A percentile compares a stretch with the other conserved stretches of the same genome.
Conservation (phyloP, 2,113 vertebrate species). For the Anolis carolinensis region DNA sequence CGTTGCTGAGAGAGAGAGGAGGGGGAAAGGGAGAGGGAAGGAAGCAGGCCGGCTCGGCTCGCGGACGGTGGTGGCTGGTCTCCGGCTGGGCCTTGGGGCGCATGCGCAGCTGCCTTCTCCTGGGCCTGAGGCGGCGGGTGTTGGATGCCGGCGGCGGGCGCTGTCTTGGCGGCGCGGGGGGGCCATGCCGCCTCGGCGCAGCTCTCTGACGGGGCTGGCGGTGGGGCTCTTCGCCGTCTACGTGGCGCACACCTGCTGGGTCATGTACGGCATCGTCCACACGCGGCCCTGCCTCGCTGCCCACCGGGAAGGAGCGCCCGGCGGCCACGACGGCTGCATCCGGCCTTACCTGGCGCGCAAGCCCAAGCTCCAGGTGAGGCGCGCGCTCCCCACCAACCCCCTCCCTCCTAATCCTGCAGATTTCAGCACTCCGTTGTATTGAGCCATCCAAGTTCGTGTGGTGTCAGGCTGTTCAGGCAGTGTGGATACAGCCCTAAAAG, state of each 20-base stretch:
- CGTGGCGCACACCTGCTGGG: constrained; percentile 96
- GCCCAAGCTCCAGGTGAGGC: constrained; percentile 89
- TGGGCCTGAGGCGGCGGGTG: constrained; percentile 9
- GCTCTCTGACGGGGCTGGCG: constrained; percentile 90
- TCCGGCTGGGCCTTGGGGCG: neutral
- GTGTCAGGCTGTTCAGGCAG: too few relatives aligned
- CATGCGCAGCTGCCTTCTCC: neutral
- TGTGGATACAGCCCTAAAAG: too few relatives aligned
- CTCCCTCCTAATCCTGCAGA: neutral
- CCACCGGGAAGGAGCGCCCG: neutral
- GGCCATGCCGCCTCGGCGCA: constrained; percentile 76
- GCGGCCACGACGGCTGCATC: constrained; percentile 78
- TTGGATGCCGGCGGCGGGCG: constrained; percentile 8
- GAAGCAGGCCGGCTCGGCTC: neutral
- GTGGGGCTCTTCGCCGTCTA: constrained; percentile 94
- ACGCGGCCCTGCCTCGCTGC: constrained; percentile 84
- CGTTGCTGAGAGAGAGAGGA: neutral
- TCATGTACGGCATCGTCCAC: constrained; percentile 96
- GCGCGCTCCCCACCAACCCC: too few relatives aligned
- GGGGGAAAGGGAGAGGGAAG: neutral
- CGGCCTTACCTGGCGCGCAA: constrained; percentile 85
- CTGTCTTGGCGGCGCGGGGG: constrained; percentile 3
- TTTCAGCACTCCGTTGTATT: too few relatives aligned
- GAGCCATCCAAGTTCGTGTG: too few relatives aligned
- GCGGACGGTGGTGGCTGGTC: neutral